These are phyloP conservation scores for Drosophila chauvacae DNA, from an alignment of 1,140 invertebrate genomes.

Conservation along the genomic window DNA sequence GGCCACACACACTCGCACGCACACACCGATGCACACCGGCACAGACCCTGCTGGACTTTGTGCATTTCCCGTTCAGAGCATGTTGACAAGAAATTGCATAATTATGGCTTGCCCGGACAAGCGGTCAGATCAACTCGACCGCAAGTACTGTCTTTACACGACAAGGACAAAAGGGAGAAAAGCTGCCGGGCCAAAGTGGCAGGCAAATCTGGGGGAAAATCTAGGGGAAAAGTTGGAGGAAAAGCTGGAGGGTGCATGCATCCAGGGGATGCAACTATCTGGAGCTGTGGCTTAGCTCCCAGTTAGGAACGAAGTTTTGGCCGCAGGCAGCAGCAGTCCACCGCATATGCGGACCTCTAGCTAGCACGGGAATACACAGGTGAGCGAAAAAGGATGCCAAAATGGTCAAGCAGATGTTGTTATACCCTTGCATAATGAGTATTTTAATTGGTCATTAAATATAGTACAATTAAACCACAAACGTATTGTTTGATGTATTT, in stretches of 20 bases:
- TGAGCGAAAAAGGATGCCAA: slow-evolving; percentile 6
- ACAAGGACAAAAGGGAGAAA: slow-evolving; percentile 45
- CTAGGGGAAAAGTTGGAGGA: background rate
- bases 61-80: slow-evolving; percentile 71
- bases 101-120: slow-evolving; percentile 83
- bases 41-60: slow-evolving; percentile 42
- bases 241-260: slow-evolving; percentile 1
- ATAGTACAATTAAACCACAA: background rate
- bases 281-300: slow-evolving; percentile 38
- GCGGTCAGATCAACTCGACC: slow-evolving; percentile 82
- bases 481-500: background rate
- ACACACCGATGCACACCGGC: background rate
- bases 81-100: slow-evolving; percentile 84
- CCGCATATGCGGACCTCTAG: slow-evolving; percentile 27
- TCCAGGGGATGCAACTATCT: slow-evolving; percentile 17
- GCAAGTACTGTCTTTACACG: slow-evolving; percentile 79
- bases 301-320: slow-evolving; percentile 38
- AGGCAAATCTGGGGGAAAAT: background rate
- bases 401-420: background rate
- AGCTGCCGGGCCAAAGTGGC: slow-evolving; percentile 7
- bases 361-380: slow-evolving; percentile 35
- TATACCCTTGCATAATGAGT: background rate
- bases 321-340: slow-evolving; percentile 25
- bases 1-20: slow-evolving; percentile 2
- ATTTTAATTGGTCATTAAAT: background rate